A percentile compares a stretch with the other conserved stretches of the same genome.
These are phyloP conservation scores for Hylaeus anthracinus DNA, from an alignment of 1,140 invertebrate genomes.

Conservation along the genomic window DNA sequence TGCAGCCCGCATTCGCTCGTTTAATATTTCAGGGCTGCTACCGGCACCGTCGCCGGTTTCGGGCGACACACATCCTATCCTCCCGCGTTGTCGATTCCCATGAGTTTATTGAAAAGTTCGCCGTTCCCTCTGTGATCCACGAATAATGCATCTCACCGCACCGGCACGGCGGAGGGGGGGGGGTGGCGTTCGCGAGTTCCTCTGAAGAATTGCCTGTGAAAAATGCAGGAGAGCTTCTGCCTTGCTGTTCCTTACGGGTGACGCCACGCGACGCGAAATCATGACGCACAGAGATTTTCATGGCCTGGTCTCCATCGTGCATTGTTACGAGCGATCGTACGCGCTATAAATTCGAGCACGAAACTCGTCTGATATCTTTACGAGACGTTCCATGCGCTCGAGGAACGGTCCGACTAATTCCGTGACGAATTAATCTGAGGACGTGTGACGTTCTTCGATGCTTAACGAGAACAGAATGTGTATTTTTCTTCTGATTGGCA, in stretches of 20 bases:
- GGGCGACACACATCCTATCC: constrained; percentile 56
- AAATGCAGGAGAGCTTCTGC: constrained; percentile 1
- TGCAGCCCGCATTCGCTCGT: constrained; percentile 54
- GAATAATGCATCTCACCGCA: constrained; percentile 46
- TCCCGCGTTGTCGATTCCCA: constrained; percentile 70
- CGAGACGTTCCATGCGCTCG: neutral
- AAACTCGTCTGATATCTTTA: constrained; percentile 18
- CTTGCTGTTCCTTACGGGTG: neutral
- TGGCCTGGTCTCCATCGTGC: neutral
- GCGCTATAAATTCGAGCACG: constrained; percentile 20
- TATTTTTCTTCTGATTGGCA: too few species aligned
- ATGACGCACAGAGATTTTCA: constrained; percentile 15
- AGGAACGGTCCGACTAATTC: neutral
- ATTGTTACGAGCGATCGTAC: constrained; percentile 8
- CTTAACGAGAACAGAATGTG: too few species aligned
- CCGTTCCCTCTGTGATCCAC: constrained; percentile 32
- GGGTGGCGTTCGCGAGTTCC: constrained; percentile 15
- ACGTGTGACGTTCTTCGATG: neutral
- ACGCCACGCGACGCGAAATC: constrained; percentile 18
- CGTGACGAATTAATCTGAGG: neutral
- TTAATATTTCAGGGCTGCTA: constrained; percentile 74
- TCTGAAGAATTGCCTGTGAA: constrained; percentile 14
- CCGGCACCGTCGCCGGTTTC: constrained; percentile 40
- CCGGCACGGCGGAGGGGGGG: neutral
- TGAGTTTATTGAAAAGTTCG: constrained; percentile 67